Percentiles rank a stretch among this genome's conserved stretches.
phyloP scores from a whole-genome alignment of 2,797 vertebrate genomes.

The Danio aesculapii region DNA sequence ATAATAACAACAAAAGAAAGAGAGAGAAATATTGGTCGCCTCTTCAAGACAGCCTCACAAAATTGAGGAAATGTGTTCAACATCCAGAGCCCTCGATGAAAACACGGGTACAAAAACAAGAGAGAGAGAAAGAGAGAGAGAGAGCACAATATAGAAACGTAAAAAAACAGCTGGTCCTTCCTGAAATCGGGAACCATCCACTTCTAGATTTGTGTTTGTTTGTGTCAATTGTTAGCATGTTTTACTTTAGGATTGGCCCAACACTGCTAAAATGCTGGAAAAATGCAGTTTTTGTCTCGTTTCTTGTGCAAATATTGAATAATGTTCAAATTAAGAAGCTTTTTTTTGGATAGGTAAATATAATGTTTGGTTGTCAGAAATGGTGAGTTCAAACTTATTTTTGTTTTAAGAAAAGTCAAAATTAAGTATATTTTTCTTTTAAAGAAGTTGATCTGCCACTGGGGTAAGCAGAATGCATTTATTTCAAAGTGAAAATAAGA shows the following conservation, averaged over 20 bases:
- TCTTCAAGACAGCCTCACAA: constrained; percentile 92
- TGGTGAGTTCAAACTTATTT: too few species aligned
- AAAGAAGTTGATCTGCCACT: too few species aligned
- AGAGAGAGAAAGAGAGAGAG: constrained; percentile 65
- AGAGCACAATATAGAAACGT: constrained; percentile 68
- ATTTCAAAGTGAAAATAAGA: too few species aligned
- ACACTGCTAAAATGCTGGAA: constrained; percentile 64
- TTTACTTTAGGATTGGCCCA: constrained; percentile 81
- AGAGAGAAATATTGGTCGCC: constrained; percentile 71
- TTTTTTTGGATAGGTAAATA: too few species aligned
- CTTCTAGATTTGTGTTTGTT: neutral
- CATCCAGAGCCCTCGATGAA: constrained; percentile 85
- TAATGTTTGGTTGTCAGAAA: too few species aligned
- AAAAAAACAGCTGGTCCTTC: constrained; percentile 80
- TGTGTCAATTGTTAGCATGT: constrained; percentile 54
- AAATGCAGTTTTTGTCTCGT: too few species aligned
- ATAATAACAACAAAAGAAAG: constrained; percentile 54
- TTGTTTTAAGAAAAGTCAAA: too few species aligned
- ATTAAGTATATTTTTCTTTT: too few species aligned
- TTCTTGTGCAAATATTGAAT: too few species aligned
- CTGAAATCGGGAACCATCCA: constrained; percentile 66
- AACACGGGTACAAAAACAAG: constrained; percentile 76
- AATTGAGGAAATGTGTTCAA: constrained; percentile 89
- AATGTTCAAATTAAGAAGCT: too few species aligned
- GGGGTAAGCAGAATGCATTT: too few species aligned